phyloP scores from a whole-genome alignment of 2,888 invertebrate species.

The Hyles lineata region DNA sequence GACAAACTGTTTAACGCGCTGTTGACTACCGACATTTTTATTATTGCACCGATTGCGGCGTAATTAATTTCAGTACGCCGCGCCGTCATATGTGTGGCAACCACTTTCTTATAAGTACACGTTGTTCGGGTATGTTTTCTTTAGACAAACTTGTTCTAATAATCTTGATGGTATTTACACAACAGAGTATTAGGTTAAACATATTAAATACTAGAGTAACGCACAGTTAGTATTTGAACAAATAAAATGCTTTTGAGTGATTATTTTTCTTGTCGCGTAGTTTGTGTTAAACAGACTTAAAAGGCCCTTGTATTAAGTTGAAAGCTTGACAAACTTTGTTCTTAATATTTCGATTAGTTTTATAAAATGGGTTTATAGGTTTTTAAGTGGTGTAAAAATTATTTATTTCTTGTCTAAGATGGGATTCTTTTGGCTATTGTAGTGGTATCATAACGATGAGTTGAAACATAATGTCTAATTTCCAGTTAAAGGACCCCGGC shows the following conservation, averaged over 20 bases:
- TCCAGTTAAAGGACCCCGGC: neutral
- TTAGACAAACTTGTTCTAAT: neutral
- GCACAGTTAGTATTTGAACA: neutral
- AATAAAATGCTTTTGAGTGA: neutral
- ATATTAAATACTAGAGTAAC: slow-evolving; percentile 4
- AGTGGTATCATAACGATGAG: neutral
- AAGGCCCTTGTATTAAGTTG: slow-evolving; percentile 2
- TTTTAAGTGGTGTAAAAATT: too few species aligned
- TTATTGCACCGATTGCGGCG: neutral
- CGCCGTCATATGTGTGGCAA: neutral
- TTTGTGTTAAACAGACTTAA: neutral
- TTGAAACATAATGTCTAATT: neutral
- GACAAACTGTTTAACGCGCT: slow-evolving; percentile 70
- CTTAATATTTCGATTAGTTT: neutral
- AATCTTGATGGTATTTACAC: neutral
- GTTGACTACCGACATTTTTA: slow-evolving; percentile 49
- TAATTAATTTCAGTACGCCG: neutral
- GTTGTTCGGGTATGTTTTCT: neutral
- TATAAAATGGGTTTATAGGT: too few species aligned
- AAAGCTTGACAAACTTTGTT: slow-evolving; percentile 3
- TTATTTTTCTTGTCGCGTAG: slow-evolving; percentile 1
- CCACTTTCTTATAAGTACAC: too few species aligned
- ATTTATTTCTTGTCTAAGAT: too few species aligned
- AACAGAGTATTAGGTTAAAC: neutral
- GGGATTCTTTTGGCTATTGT: too few species aligned